Evolutionary conservation across 2,888 invertebrate species (phyloP).

Genomic region (Chloroclystis v-ata): DNA sequence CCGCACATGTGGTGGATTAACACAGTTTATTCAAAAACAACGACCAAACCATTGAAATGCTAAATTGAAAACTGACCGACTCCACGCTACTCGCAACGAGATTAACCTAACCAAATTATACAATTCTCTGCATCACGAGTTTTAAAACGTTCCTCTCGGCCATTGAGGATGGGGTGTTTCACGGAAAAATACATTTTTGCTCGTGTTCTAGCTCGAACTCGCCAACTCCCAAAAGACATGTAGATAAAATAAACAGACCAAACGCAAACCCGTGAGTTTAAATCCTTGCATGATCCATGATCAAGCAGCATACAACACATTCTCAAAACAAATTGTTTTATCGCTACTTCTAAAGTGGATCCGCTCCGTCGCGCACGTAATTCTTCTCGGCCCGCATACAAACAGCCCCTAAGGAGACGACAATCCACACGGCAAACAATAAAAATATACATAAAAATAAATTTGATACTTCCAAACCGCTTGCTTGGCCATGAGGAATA

Average conservation of each 20-base stretch:
- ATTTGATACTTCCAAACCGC: slow-evolving; percentile 64
- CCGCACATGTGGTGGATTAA: slow-evolving; percentile 36
- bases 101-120: slow-evolving; percentile 63
- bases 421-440: slow-evolving; percentile 73
- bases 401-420: slow-evolving; percentile 72
- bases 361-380: slow-evolving; percentile 62
- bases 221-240: slow-evolving; percentile 46
- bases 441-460: slow-evolving; percentile 75
- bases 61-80: slow-evolving; percentile 57
- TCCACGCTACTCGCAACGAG: slow-evolving; percentile 45
- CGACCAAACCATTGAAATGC: slow-evolving; percentile 49
- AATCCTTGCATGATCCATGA: slow-evolving; percentile 48
- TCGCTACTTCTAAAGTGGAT: slow-evolving; percentile 65
- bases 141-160: slow-evolving; percentile 32
- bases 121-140: slow-evolving; percentile 51
- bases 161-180: slow-evolving; percentile 38
- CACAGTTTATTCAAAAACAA: slow-evolving; percentile 51
- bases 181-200: slow-evolving; percentile 50
- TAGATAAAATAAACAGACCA: slow-evolving; percentile 53
- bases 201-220: no score
- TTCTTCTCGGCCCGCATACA: slow-evolving; percentile 72
- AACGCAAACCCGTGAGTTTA: slow-evolving; percentile 41
- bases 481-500: slow-evolving; percentile 56
- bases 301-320: slow-evolving; percentile 57
- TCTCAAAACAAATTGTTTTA: slow-evolving; percentile 73